phyloP scores from a whole-genome alignment of 1,140 invertebrate species.

The Pinna nobilis region DNA sequence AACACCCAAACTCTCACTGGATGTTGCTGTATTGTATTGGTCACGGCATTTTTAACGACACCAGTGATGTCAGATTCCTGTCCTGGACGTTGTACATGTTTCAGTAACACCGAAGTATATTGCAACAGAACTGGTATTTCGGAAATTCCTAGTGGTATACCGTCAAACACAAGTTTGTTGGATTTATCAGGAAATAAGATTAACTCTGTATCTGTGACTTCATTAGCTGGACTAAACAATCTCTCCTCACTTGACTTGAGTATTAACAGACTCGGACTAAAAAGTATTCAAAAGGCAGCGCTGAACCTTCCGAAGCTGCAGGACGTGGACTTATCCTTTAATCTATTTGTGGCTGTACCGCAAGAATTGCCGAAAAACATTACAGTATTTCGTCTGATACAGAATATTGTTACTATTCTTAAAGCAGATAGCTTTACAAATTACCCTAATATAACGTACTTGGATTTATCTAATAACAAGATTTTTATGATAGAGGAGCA shows the following conservation, averaged over 20 bases:
- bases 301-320: slow-evolving; percentile 40
- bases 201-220: background rate
- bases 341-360: slow-evolving; percentile 34
- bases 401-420: slow-evolving; percentile 26
- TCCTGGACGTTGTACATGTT: background rate
- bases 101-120: background rate
- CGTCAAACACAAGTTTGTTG: background rate
- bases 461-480: slow-evolving; percentile 34
- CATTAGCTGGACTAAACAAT: background rate
- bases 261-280: background rate
- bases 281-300: slow-evolving; percentile 32
- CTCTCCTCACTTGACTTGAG: background rate
- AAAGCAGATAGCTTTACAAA: slow-evolving; percentile 28
- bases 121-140: slow-evolving; percentile 16
- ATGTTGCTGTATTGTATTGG: too few relatives aligned
- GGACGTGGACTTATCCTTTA: slow-evolving; percentile 21
- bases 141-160: background rate
- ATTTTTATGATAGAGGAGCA: slow-evolving; percentile 24
- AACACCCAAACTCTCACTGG: too few relatives aligned
- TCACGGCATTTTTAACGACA: too few relatives aligned
- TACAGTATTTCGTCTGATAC: slow-evolving; percentile 17
- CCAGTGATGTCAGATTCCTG: background rate
- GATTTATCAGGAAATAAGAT: background rate
- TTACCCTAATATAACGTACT: slow-evolving; percentile 21
- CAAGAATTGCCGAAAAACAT: slow-evolving; percentile 33